These are phyloP conservation scores for Tenrec ecaudatus DNA, from an alignment of 2,113 vertebrate species.

Conservation along the genomic window DNA sequence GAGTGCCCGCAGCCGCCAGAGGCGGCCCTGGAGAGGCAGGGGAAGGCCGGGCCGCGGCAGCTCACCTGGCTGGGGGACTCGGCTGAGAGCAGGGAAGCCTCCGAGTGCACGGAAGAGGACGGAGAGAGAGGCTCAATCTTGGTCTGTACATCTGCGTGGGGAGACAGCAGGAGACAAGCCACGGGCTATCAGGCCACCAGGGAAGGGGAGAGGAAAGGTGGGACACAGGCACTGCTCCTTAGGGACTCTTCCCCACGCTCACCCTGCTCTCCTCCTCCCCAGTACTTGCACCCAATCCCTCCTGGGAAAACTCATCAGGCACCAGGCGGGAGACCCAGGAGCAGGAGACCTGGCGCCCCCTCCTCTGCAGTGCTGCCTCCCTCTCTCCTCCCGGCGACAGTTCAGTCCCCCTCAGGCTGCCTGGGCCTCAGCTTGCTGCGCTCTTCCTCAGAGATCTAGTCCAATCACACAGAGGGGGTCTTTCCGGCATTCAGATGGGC, in stretches of 20 bases:
- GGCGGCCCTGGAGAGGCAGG: neutral
- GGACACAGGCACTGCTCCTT: neutral
- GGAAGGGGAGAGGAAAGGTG: neutral
- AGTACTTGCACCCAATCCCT: slow-evolving; percentile 88
- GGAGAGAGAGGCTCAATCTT: slow-evolving; percentile 77
- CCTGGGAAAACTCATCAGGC: no score
- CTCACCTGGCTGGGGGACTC: slow-evolving; percentile 74
- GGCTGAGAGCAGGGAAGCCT: slow-evolving; percentile 58
- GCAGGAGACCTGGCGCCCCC: no score
- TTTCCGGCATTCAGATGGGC: neutral
- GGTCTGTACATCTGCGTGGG: slow-evolving; percentile 71
- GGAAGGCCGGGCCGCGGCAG: neutral
- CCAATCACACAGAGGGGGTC: neutral
- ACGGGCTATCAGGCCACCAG: neutral
- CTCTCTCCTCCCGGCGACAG: neutral
- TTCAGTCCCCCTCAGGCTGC: neutral
- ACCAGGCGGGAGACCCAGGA: neutral
- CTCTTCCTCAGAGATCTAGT: neutral
- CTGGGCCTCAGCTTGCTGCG: no score
- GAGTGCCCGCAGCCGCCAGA: neutral
- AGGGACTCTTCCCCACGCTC: neutral
- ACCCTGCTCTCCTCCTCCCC: neutral
- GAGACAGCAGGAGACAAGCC: neutral
- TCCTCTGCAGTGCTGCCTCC: neutral
- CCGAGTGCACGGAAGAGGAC: slow-evolving; percentile 58